Conservation (phyloP, 2,113 vertebrate species). For the Pimephales promelas region DNA sequence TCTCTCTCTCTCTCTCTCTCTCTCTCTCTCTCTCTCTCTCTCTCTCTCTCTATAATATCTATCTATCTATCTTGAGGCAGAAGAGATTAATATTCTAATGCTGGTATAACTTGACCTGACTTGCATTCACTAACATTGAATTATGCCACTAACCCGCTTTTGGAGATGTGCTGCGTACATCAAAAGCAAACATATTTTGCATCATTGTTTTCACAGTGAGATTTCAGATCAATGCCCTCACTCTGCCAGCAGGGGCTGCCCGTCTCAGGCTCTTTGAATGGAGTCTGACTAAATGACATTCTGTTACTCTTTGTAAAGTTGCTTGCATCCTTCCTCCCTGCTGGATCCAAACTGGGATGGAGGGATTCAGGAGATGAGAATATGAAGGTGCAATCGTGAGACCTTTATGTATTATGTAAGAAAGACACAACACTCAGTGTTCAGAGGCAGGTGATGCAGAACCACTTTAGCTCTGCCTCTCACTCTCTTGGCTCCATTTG, state of each 20-base stretch:
- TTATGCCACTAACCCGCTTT: conserved; percentile 33
- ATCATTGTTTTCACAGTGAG: not conserved
- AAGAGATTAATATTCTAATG: conserved; percentile 15
- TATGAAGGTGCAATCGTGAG: not conserved
- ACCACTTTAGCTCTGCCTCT: conserved; percentile 23
- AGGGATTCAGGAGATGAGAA: not conserved
- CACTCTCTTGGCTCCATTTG: not conserved
- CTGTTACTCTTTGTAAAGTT: not conserved
- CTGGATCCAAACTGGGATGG: not conserved
- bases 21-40: too few species aligned
- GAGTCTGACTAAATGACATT: not conserved
- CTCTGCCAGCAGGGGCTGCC: conserved; percentile 34
- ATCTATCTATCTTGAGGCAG: conserved; percentile 1
- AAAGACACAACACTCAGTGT: not conserved
- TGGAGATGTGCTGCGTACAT: conserved; percentile 1
- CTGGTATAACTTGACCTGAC: conserved; percentile 11
- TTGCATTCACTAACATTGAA: not conserved
- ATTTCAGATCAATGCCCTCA: not conserved
- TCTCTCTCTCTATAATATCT: too few species aligned
- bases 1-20: too few species aligned
- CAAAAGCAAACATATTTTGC: not conserved
- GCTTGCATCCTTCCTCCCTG: not conserved
- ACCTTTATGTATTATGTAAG: conserved; percentile 5
- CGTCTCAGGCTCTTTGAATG: conserved; percentile 11
- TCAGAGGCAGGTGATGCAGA: not conserved